These are phyloP conservation scores for Hypena proboscidalis DNA, from an alignment of 2,888 invertebrate species.

Conservation along the genomic window DNA sequence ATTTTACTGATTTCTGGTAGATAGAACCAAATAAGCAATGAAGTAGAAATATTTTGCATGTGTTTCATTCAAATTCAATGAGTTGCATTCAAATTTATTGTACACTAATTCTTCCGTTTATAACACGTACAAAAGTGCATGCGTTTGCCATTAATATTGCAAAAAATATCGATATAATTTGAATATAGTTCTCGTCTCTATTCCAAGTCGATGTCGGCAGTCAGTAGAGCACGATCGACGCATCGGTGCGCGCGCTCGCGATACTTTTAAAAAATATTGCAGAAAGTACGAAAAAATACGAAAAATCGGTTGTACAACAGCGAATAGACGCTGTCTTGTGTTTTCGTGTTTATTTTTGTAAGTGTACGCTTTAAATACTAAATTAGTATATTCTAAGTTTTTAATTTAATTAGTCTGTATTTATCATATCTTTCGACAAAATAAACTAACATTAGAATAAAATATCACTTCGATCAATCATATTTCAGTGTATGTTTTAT, in stretches of 20 bases:
- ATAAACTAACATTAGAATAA: neutral
- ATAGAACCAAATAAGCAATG: too few relatives aligned
- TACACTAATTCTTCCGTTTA: neutral
- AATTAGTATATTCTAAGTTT: conserved; percentile 5
- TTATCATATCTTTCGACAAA: conserved; percentile 3
- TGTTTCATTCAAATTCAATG: too few relatives aligned
- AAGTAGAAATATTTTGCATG: too few relatives aligned
- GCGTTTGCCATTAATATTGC: neutral
- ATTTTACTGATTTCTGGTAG: too few relatives aligned
- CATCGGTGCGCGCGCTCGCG: conserved; percentile 62
- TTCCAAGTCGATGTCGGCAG: conserved; percentile 58
- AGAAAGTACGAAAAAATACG: conserved; percentile 14
- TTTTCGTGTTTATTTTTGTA: conserved; percentile 29
- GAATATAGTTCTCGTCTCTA: conserved; percentile 57
- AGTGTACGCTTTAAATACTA: conserved; percentile 23
- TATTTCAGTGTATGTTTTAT: neutral
- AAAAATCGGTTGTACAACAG: conserved; percentile 12
- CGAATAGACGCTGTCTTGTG: conserved; percentile 19
- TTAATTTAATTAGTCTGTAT: conserved; percentile 35
- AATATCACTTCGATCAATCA: neutral
- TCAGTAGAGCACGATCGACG: conserved; percentile 65
- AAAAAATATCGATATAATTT: conserved; percentile 52
- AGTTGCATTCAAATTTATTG: neutral
- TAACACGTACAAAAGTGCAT: neutral
- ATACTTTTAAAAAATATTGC: conserved; percentile 36